Percentiles rank a stretch among this genome's conserved stretches.
phyloP scores from a whole-genome alignment of 2,113 vertebrate genomes.

The Zingel zingel region DNA sequence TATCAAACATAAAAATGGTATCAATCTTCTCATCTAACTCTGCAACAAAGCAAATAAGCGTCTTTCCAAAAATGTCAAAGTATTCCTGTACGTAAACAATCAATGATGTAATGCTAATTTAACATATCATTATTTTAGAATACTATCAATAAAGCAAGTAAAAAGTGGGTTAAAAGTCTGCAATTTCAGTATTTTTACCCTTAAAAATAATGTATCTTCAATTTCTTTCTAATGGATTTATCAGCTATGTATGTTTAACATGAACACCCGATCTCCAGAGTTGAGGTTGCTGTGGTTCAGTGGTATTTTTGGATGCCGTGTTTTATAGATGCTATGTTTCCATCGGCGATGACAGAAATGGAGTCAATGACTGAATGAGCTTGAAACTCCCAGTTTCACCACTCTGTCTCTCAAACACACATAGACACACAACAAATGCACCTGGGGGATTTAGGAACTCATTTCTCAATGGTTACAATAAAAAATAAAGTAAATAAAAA shows the following conservation, averaged over 20 bases:
- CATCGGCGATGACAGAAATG: conserved; percentile 60
- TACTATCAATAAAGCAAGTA: background rate
- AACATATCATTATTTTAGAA: background rate
- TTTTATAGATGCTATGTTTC: conserved; percentile 53
- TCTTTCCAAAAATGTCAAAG: background rate
- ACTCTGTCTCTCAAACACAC: background rate
- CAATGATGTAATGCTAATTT: background rate
- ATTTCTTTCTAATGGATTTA: conserved; percentile 25
- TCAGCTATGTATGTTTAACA: conserved; percentile 39
- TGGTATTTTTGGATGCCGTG: conserved; percentile 39
- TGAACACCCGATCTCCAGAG: background rate
- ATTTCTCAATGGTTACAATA: too few species aligned
- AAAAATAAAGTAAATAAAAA: too few species aligned
- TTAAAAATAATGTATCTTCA: background rate
- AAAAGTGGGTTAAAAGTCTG: background rate
- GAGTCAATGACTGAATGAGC: conserved; percentile 64
- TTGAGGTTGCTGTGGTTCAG: conserved; percentile 16
- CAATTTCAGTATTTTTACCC: background rate
- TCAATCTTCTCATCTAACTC: background rate
- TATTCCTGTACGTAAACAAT: background rate
- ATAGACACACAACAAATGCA: conserved; percentile 8
- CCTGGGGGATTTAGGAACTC: too few species aligned
- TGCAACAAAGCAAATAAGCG: background rate
- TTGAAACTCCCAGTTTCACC: conserved; percentile 49
- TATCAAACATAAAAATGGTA: too few species aligned